Conservation (phyloP, 2,888 invertebrate species). For the Gonocerus acuteangulatus region DNA sequence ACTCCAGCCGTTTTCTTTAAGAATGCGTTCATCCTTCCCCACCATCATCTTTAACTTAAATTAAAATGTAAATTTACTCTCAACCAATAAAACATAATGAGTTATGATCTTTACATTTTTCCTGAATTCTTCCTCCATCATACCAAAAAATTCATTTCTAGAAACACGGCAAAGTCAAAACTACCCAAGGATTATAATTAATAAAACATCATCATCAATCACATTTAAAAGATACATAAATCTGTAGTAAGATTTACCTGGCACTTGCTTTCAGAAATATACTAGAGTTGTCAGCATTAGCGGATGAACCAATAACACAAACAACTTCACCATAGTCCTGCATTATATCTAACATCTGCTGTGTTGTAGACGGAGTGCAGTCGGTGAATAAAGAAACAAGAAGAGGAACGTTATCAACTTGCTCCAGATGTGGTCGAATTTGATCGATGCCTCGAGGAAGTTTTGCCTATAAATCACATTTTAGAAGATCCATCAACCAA, state of each 20-base stretch:
- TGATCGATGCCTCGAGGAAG: slow-evolving; percentile 93
- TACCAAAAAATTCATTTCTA: no score
- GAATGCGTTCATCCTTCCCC: no score
- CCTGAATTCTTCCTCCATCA: no score
- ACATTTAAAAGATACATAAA: slow-evolving; percentile 3
- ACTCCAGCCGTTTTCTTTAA: no score
- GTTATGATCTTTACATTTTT: no score
- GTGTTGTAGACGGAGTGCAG: slow-evolving; percentile 84
- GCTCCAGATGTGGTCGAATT: slow-evolving; percentile 88
- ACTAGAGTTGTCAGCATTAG: slow-evolving; percentile 81
- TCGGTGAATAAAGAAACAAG: slow-evolving; percentile 96
- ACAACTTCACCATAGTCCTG: slow-evolving; percentile 88
- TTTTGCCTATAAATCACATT: slow-evolving; percentile 60
- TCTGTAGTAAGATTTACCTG: slow-evolving; percentile 48
- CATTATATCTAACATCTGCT: slow-evolving; percentile 91
- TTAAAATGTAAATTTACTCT: no score
- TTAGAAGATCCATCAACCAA: no score
- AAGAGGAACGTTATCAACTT: slow-evolving; percentile 94
- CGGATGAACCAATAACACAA: slow-evolving; percentile 85
- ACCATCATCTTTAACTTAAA: no score
- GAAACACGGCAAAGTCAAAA: no score
- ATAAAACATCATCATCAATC: no score
- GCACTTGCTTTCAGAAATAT: slow-evolving; percentile 92
- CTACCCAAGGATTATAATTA: no score
- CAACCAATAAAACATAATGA: no score